A percentile compares a stretch with the other conserved stretches of the same genome.
These are phyloP conservation scores for Esperia sulphurella DNA, from an alignment of 2,888 invertebrate species.

Conservation along the genomic window DNA sequence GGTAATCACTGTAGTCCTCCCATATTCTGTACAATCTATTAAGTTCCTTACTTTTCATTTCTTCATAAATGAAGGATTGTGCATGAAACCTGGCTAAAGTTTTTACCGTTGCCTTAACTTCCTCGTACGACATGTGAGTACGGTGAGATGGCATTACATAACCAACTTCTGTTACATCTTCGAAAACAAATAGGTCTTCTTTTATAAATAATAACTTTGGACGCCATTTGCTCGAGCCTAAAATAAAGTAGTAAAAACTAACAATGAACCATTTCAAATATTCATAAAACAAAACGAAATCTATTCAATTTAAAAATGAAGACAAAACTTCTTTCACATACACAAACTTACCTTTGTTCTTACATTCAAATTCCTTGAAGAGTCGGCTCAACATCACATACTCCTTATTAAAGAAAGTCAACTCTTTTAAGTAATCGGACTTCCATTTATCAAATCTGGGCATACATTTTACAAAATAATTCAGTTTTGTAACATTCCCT, in stretches of 20 bases:
- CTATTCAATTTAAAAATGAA: too few relatives aligned
- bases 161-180: constrained; percentile 50
- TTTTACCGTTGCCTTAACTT: constrained; percentile 56
- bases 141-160: constrained; percentile 50
- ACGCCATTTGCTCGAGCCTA: constrained; percentile 36
- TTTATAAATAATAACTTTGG: constrained; percentile 42
- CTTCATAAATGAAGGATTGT: constrained; percentile 67
- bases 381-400: constrained; percentile 49
- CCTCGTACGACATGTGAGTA: constrained; percentile 45
- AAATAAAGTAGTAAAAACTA: not conserved
- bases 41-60: constrained; percentile 46
- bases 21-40: constrained; percentile 52
- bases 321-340: too few relatives aligned
- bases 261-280: not conserved
- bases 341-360: constrained; percentile 35
- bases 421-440: constrained; percentile 48
- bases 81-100: constrained; percentile 73
- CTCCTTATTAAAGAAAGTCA: constrained; percentile 55
- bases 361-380: constrained; percentile 43
- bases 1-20: constrained; percentile 50
- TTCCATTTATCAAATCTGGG: constrained; percentile 74
- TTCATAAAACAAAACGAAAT: not conserved
- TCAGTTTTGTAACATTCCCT: constrained; percentile 26
- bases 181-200: constrained; percentile 60
- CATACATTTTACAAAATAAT: constrained; percentile 80